A percentile compares a stretch with the other conserved stretches of the same genome.
These are phyloP conservation scores for Oryzias curvinotus DNA, from an alignment of 2,113 vertebrate genomes.

Conservation along the genomic window DNA sequence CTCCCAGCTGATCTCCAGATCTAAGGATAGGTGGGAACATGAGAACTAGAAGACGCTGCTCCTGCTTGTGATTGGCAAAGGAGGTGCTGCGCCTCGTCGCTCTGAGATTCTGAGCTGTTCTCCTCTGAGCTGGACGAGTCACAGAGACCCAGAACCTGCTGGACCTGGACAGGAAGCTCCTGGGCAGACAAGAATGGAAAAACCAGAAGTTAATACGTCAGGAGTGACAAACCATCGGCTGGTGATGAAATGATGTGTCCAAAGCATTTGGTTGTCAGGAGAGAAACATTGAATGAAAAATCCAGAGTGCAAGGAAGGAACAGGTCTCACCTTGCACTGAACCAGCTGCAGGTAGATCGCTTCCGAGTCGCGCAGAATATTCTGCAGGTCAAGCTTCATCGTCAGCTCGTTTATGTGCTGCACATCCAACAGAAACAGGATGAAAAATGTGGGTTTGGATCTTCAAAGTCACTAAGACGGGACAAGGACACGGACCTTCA, in stretches of 20 bases:
- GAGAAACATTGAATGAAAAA: too few relatives aligned
- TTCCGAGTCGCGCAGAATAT: slow-evolving; percentile 78
- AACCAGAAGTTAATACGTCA: background rate
- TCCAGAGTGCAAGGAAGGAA: too few relatives aligned
- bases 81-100: slow-evolving; percentile 46
- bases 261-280: too few relatives aligned
- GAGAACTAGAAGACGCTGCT: slow-evolving; percentile 13
- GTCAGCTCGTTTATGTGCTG: slow-evolving; percentile 93
- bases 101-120: slow-evolving; percentile 55
- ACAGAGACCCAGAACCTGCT: slow-evolving; percentile 73
- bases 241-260: too few relatives aligned
- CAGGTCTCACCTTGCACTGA: slow-evolving; percentile 68
- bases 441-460: background rate
- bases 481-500: slow-evolving; percentile 78
- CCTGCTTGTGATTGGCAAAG: slow-evolving; percentile 40
- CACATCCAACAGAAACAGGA: slow-evolving; percentile 2
- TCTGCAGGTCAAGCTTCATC: slow-evolving; percentile 88
- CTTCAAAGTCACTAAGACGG: fast-evolving
- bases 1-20: background rate
- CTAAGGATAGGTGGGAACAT: slow-evolving; percentile 52
- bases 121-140: slow-evolving; percentile 57
- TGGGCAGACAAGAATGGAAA: slow-evolving; percentile 9
- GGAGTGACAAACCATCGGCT: background rate
- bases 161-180: slow-evolving; percentile 76
- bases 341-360: slow-evolving; percentile 85